Conservation (phyloP, 2,888 invertebrate genomes). For the Yponomeuta malinellus region DNA sequence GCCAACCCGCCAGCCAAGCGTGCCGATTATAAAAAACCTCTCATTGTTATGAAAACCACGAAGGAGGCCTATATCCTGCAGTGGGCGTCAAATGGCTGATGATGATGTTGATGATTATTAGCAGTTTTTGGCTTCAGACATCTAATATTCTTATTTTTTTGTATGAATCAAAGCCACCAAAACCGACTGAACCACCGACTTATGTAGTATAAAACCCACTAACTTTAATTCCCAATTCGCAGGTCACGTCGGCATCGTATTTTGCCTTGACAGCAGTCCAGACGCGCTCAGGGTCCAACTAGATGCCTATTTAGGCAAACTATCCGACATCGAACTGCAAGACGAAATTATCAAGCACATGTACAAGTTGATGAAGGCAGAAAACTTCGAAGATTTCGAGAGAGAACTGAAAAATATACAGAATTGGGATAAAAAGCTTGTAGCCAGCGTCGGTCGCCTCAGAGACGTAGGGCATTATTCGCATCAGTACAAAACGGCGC, state of each 20-base stretch:
- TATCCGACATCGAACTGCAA: slow-evolving; percentile 32
- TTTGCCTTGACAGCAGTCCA: slow-evolving; percentile 47
- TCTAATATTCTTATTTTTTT: too few relatives aligned
- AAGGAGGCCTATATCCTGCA: too few relatives aligned
- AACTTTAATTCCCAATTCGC: slow-evolving; percentile 22
- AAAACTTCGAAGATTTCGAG: slow-evolving; percentile 22
- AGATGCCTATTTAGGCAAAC: slow-evolving; percentile 32
- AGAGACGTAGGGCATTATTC: slow-evolving; percentile 28
- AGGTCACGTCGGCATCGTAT: slow-evolving; percentile 42
- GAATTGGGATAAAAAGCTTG: slow-evolving; percentile 32
- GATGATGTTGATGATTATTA: too few relatives aligned
- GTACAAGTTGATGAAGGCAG: slow-evolving; percentile 29
- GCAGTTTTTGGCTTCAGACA: too few relatives aligned
- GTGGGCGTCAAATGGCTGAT: too few relatives aligned
- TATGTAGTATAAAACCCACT: neutral
- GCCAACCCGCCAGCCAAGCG: too few relatives aligned
- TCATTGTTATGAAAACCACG: too few relatives aligned
- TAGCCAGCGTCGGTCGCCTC: slow-evolving; percentile 27
- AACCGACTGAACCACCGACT: neutral
- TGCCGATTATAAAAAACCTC: too few relatives aligned
- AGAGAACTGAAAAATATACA: slow-evolving; percentile 25
- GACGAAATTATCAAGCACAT: slow-evolving; percentile 33
- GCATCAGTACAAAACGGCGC: slow-evolving; percentile 30
- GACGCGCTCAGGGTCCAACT: slow-evolving; percentile 36
- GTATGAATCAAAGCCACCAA: too few relatives aligned